Base-by-base conservation (phyloP, 2,888 invertebrate genomes). In the Pheosia gnoma region DNA sequence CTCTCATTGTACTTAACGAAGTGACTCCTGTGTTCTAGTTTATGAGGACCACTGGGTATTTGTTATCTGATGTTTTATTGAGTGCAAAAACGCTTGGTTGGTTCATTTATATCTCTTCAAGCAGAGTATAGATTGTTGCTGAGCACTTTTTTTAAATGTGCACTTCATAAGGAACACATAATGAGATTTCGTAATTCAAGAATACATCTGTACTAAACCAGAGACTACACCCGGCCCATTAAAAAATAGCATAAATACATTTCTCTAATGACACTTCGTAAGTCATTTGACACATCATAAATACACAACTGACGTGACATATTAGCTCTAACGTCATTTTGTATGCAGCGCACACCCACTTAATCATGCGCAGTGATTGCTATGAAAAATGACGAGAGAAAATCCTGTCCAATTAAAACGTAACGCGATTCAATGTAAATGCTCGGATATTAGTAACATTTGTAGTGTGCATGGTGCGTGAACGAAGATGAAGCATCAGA, bases 351-450 rank as follows among this genome's bases (percentile, higher is more conserved):
- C 70, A 63, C 79, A 79, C 78, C 75, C 81, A 78, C 72, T 85
- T 74, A 72, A 81, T 86, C 85, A 84, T 49, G 63, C 65, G 58
- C 63, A 79, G 65, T 80, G 80, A 82, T 62, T 66, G 75, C 68
- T 69, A 72, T 85, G 86, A 89, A 87, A 88, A 85, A 89, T 87
- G 75, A 80, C 84, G 79, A 78, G 71, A 78, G 72, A 75, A 79
- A 80, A 84, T 77, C 63, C 78, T 76, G 76, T 75, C 88, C 89
- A 91, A 91, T 91, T 91, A 91, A 87, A 90, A 88, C 72, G 91
- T 77, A 88, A 91, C 84, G 60, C 61, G 86, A 91, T 73, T 79
- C 83, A 68, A 65, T 69, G 70, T 74, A 75, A 82, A 83, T 83
- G 80, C 70, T 65, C 49, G 66, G 67, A 68, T 74, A 80, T 87